Evolutionary conservation across 2,113 vertebrate species (phyloP).

Genomic region (Aspidoscelis tigris): DNA sequence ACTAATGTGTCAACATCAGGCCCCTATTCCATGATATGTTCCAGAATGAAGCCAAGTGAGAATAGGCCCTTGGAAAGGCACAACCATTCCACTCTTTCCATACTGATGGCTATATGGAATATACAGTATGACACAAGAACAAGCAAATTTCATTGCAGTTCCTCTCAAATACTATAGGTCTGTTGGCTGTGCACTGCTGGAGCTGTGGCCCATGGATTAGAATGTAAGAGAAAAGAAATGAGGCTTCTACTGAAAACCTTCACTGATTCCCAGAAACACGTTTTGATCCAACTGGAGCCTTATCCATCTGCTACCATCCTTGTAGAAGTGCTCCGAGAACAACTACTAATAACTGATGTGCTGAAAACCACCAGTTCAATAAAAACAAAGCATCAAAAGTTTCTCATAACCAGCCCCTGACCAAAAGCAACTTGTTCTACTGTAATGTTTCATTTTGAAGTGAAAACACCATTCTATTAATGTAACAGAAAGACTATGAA

Average conservation of each 20-base stretch:
- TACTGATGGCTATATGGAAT: neutral
- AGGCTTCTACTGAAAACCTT: too few relatives aligned
- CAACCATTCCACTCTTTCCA: neutral
- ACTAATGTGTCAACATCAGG: too few relatives aligned
- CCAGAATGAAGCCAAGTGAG: too few relatives aligned
- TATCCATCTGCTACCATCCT: too few relatives aligned
- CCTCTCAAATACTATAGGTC: neutral
- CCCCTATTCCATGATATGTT: too few relatives aligned
- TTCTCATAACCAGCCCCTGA: neutral
- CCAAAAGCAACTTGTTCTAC: neutral
- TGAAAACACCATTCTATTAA: neutral
- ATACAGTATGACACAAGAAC: neutral
- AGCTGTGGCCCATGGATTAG: neutral
- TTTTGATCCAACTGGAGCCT: too few relatives aligned
- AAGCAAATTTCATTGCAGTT: neutral
- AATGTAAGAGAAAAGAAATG: too few relatives aligned
- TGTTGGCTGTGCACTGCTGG: neutral
- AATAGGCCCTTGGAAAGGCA: neutral
- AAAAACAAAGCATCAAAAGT: neutral
- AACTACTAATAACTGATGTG: too few relatives aligned
- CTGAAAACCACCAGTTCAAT: neutral
- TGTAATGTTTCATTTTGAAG: slow-evolving; percentile 4
- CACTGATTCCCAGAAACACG: too few relatives aligned
- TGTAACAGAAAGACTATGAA: neutral
- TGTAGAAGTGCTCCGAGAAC: too few relatives aligned